phyloP scores from a whole-genome alignment of 2,888 invertebrate species.

The Cataglyphis altisquamis region DNA sequence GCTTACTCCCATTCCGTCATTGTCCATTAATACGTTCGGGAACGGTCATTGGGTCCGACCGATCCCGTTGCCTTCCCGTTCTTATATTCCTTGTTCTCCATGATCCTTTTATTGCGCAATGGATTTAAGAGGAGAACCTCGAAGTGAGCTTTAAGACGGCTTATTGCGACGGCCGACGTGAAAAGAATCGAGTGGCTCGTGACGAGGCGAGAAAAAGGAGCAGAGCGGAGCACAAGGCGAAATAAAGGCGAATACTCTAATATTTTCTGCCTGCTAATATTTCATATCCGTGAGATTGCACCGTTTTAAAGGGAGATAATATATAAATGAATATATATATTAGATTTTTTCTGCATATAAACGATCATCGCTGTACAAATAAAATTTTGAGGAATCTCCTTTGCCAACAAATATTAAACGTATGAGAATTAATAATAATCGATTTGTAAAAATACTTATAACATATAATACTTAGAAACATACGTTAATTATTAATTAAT shows the following conservation, averaged over 20 bases:
- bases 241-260: conserved; percentile 9
- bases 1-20: conserved; percentile 16
- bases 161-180: conserved; percentile 35
- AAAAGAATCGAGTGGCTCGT: conserved; percentile 43
- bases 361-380: background rate
- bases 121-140: conserved; percentile 41
- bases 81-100: conserved; percentile 28
- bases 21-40: conserved; percentile 11
- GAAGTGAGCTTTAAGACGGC: conserved; percentile 52
- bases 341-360: background rate
- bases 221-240: background rate
- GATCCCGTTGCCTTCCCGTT: conserved; percentile 17
- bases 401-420: background rate
- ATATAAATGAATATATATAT: background rate
- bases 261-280: conserved; percentile 37
- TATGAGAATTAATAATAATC: background rate
- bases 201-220: conserved; percentile 40
- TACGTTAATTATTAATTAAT: background rate
- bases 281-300: conserved; percentile 16
- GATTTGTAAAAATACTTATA: background rate
- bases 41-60: conserved; percentile 25
- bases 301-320: background rate
- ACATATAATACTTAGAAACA: too few species aligned
- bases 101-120: conserved; percentile 33
- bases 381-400: background rate